Percentiles rank a stretch among this genome's conserved stretches.
Evolutionary conservation across 2,797 vertebrate species (phyloP).

Genomic region (Eptatretus atami): DNA sequence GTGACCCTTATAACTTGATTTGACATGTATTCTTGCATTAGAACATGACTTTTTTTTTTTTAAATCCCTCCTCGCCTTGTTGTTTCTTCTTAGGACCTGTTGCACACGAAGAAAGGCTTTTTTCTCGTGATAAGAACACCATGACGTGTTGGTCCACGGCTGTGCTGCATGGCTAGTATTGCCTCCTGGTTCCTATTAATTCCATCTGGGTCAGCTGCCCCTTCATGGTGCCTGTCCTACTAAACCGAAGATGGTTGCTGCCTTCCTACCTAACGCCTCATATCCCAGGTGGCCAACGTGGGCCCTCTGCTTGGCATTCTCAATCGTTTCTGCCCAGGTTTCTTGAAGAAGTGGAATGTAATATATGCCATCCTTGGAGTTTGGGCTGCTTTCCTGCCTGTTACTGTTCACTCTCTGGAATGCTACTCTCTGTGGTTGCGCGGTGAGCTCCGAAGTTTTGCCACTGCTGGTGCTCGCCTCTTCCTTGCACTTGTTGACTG

Average conservation of each 20-base stretch:
- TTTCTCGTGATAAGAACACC: constrained; percentile 7
- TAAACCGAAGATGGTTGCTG: constrained; percentile 30
- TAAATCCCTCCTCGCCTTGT: no score
- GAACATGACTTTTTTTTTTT: no score
- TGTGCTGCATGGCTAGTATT: constrained; percentile 30
- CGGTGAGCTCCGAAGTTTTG: constrained; percentile 16
- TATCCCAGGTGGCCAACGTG: constrained; percentile 39
- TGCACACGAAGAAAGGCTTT: no score
- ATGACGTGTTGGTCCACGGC: constrained; percentile 27
- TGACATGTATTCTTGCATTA: no score
- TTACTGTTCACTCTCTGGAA: constrained; percentile 33
- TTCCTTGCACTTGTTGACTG: constrained; percentile 40
- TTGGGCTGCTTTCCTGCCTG: constrained; percentile 24
- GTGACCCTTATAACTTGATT: no score
- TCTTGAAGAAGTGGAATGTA: constrained; percentile 19
- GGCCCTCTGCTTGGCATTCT: constrained; percentile 33
- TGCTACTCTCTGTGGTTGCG: constrained; percentile 12
- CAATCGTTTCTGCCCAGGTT: constrained; percentile 23
- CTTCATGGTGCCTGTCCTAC: constrained; percentile 20
- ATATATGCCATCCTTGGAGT: constrained; percentile 21
- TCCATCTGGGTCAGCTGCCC: constrained; percentile 50
- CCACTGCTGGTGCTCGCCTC: constrained; percentile 27
- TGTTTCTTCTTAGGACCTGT: no score
- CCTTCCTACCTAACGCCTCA: constrained; percentile 37
- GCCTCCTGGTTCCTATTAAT: constrained; percentile 48